phyloP scores from a whole-genome alignment of 1,140 invertebrate genomes.

The Archegozetes longisetosus region DNA sequence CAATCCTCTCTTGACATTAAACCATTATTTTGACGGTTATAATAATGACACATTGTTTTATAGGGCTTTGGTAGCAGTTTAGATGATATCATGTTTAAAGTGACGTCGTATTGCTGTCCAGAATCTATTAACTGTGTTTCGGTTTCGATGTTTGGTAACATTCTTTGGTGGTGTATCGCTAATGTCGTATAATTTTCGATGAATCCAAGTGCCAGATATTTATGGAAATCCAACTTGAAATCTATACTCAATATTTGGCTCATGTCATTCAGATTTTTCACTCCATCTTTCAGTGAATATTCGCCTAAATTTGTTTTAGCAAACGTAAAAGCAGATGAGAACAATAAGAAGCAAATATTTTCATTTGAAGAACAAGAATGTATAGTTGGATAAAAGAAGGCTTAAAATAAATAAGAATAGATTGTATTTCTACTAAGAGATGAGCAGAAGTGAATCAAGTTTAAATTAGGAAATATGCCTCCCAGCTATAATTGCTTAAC shows the following conservation, averaged over 20 bases:
- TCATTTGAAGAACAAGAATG: no score
- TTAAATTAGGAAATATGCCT: no score
- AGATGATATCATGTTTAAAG: background rate
- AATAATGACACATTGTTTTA: background rate
- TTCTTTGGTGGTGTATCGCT: background rate
- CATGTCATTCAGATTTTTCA: background rate
- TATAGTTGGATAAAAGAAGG: no score
- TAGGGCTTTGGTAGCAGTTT: background rate
- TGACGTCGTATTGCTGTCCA: background rate
- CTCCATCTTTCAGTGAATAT: background rate
- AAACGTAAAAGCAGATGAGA: no score
- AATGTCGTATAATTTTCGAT: background rate
- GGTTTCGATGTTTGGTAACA: background rate
- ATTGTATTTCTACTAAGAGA: no score
- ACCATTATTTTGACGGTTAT: background rate
- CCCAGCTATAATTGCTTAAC: no score
- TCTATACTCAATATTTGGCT: background rate
- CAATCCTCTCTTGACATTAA: background rate
- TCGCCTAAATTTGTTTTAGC: no score
- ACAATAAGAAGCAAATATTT: no score
- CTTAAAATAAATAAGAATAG: no score
- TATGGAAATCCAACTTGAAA: background rate
- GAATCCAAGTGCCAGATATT: background rate
- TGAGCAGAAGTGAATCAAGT: no score
- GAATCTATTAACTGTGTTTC: background rate